A percentile compares a stretch with the other conserved stretches of the same genome.
Evolutionary conservation across 2,113 vertebrate genomes (phyloP).

Genomic region (Triplophysa siluroides): DNA sequence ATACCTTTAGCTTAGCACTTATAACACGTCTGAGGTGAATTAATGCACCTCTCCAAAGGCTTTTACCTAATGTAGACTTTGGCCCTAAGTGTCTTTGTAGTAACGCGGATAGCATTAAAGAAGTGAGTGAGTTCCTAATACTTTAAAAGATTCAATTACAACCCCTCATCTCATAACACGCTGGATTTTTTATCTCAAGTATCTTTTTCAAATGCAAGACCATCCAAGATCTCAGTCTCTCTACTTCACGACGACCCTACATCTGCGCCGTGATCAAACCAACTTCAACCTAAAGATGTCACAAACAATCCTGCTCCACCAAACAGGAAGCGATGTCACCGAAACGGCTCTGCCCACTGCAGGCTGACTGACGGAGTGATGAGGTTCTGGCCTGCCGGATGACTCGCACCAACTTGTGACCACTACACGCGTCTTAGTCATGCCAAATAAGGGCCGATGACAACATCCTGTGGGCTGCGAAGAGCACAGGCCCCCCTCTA

Average conservation of each 20-base stretch:
- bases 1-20: neutral
- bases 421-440: slow-evolving; percentile 8
- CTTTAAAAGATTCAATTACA: neutral
- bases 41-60: slow-evolving; percentile 4
- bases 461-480: slow-evolving; percentile 9
- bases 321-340: slow-evolving; percentile 23
- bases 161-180: neutral
- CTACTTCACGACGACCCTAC: neutral
- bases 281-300: too few relatives aligned
- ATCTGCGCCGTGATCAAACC: neutral
- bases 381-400: neutral
- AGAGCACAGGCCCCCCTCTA: slow-evolving; percentile 2
- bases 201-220: neutral
- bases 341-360: neutral
- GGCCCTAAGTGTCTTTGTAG: neutral
- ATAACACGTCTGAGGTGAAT: neutral
- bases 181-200: neutral
- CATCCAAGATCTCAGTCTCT: too few relatives aligned
- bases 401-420: slow-evolving; percentile 29
- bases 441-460: neutral
- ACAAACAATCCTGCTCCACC: neutral
- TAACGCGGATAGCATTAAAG: neutral
- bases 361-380: neutral
- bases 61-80: neutral
- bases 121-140: neutral